Evolutionary conservation across 2,888 invertebrate genomes (phyloP), one percentile per base, ranked within the genome.

Genomic region (Pristionchus mayeri): DNA sequence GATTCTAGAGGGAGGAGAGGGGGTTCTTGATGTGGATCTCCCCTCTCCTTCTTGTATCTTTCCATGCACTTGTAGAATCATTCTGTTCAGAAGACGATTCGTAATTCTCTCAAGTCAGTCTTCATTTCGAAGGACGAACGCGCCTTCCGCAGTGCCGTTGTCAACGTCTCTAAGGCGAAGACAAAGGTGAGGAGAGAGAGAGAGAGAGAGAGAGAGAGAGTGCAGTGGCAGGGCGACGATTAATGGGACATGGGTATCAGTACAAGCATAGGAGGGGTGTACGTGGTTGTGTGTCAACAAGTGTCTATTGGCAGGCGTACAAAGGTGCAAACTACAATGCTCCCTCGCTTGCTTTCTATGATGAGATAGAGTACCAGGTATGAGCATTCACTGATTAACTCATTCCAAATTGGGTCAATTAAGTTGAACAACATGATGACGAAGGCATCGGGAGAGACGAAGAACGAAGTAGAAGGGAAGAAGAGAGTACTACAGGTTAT

Each of bases 361-460:
- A 50, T 18, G 76, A 78, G 34, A 16, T 78, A 3, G 76, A 78
- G 50, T 13, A 27, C 16, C 50, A 50, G 48, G 76, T 78, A 78
- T 24, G 13, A 2, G 4, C n/a, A 30, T n/a, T n/a, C n/a, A n/a
- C n/a, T n/a, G n/a, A 21, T 6, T 50, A 13, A 6, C 11, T 63
- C 16, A 63, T 27, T 30, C 16, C 4, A 18, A 30, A 4, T 3
- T 0, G 16, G 18, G 24, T 50, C 50, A 30, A 52, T 78, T 78
- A 30, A 78, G 76, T 21, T 78, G 76, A 27, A 21, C 21, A 48
- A 30, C 30, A 50, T 78, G 50, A 27, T 78, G 50, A n/a, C 30
- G 9, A 78, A 50, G 21, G 50, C 18, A 0, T 27, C 27, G 0
- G 40, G 40, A 18, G 76, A 78, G 34, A 78, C 24, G 27, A 52